These are phyloP conservation scores for Heliconius hewitsoni DNA, from an alignment of 1,140 invertebrate species.

Conservation along the genomic window DNA sequence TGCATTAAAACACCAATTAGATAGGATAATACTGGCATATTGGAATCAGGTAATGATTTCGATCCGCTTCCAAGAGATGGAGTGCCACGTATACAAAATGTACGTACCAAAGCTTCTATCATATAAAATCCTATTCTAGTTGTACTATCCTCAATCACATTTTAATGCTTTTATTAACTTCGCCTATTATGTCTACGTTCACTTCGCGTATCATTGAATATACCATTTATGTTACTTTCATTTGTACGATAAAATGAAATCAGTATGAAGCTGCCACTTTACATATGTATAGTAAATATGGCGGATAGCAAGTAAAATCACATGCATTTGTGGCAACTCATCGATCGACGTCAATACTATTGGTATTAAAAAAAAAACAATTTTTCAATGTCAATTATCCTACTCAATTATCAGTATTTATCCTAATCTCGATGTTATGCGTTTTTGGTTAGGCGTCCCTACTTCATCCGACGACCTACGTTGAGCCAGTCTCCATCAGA, in stretches of 20 bases:
- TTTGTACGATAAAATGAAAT: background rate
- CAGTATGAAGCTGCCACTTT: background rate
- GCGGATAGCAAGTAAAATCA: background rate
- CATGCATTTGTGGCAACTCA: background rate
- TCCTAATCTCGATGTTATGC: background rate
- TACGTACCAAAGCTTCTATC: background rate
- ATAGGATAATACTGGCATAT: background rate
- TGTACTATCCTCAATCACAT: background rate
- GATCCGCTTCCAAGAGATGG: background rate
- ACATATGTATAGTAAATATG: background rate
- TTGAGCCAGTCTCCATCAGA: conserved; percentile 3
- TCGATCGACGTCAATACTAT: background rate
- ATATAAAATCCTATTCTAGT: background rate
- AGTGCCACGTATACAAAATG: background rate
- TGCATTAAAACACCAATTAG: background rate
- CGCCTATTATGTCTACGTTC: background rate
- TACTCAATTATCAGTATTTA: background rate
- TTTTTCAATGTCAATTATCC: background rate
- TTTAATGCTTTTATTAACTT: background rate
- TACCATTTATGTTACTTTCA: background rate
- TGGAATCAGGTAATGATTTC: background rate
- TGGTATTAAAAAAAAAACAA: background rate
- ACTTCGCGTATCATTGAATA: background rate
- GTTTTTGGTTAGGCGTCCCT: background rate
- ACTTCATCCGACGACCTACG: background rate